Base-by-base conservation (phyloP, 2,113 vertebrate genomes). In the Nannobrachium achirus region DNA sequence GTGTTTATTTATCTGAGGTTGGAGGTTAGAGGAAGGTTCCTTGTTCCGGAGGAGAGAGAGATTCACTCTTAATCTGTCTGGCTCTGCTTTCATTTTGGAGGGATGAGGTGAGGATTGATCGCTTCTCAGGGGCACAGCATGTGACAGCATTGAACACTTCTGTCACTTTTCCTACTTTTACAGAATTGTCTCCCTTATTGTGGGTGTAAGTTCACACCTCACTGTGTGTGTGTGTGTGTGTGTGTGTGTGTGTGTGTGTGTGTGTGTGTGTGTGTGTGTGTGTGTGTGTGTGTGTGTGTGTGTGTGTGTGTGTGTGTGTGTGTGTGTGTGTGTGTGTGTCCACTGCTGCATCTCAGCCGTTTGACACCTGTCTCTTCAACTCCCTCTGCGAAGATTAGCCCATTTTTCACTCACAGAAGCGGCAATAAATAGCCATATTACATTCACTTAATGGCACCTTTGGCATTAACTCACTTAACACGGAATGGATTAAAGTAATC, bases 361-460 rank as follows among this genome's bases (percentile, higher is more conserved):
- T 63, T 64, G 65, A 53, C 55, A 45, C 46, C 56, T 73, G 44
- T 76, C 82, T 81, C 71, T 68, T 89, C 60, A 82, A 65, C 76
- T 67, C 66, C 75, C 79, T 60, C 59, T 75, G 78, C 44, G 56
- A 25, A 86, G 87, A 88, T 82, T 67, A 85, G 74, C 62, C 76
- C 82, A 86, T 85, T 84, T 80, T 33, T 33, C 25, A 33, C 25
- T 33, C 25, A 33, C 25, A 33, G 25, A 33, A 1, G 58, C 60
- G 67, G 56, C 81, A 88, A 89, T 90, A 70, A 73, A 79, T 63
- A 73, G 75, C 65, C 71, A 88, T 82, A 90, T 88, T 84, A 75
- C 74, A 80, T 67, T 66, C 77, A 69, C 73, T 78, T 80, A 71
- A 85, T 86, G 77, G 88, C 83, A 78, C 87, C 86, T 75, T 80